Conservation (phyloP, 2,113 vertebrate species). For the Globicephala melas region DNA sequence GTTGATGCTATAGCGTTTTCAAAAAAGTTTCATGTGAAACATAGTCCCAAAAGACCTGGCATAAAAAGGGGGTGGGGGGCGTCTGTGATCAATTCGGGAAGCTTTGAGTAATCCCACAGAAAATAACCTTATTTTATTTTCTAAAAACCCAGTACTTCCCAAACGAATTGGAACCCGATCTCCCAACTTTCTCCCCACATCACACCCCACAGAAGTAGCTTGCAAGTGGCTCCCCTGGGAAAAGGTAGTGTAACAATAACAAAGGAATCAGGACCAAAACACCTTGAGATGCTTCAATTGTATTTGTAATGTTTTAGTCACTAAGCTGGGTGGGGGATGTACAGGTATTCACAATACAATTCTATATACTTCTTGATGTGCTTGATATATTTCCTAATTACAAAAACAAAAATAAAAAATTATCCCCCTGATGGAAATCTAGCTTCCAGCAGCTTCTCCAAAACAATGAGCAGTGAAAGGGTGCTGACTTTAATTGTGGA, state of each 20-base stretch:
- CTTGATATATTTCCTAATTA: not conserved
- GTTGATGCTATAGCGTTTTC: not conserved
- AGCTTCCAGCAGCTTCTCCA: not conserved
- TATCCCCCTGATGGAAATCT: not conserved
- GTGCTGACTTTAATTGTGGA: not conserved
- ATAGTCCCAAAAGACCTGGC: not conserved
- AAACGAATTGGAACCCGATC: not conserved
- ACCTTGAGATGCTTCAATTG: not conserved
- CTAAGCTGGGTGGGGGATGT: not conserved
- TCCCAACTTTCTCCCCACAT: not conserved
- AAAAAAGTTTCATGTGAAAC: not conserved
- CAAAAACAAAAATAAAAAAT: not conserved
- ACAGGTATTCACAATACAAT: not conserved
- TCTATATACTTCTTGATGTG: not conserved
- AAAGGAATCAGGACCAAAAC: not conserved
- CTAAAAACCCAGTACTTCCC: not conserved
- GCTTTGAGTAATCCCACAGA: not conserved
- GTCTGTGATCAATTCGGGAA: not conserved
- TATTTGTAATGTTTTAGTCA: not conserved
- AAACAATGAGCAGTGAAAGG: not conserved
- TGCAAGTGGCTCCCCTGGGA: not conserved
- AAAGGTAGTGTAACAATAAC: not conserved
- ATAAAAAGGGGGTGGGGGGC: not conserved
- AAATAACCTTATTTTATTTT: slow-evolving; percentile 15
- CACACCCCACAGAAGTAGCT: not conserved